Evolutionary conservation across 2,888 invertebrate genomes (phyloP).

Genomic region (Eupithecia dodoneata): DNA sequence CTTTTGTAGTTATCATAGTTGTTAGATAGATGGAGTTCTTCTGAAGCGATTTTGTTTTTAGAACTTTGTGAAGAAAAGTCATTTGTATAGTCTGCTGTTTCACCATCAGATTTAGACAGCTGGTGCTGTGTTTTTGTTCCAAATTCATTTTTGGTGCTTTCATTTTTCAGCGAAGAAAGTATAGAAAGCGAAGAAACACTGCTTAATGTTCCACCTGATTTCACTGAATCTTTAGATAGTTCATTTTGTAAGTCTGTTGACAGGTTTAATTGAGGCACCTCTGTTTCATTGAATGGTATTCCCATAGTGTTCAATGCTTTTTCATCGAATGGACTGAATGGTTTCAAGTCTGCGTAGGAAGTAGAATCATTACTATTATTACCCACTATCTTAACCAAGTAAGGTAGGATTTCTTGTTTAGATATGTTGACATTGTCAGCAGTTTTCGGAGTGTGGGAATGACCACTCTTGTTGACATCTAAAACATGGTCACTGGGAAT

Average conservation of each 20-base stretch:
- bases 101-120: conserved; percentile 61
- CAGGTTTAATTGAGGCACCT: conserved; percentile 46
- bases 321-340: conserved; percentile 64
- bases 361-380: conserved; percentile 76
- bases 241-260: conserved; percentile 42
- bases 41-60: conserved; percentile 51
- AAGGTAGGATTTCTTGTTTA: conserved; percentile 44
- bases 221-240: conserved; percentile 50
- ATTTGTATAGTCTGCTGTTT: conserved; percentile 70
- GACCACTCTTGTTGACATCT: conserved; percentile 47
- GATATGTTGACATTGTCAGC: conserved; percentile 9
- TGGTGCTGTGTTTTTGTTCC: conserved; percentile 51
- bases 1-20: conserved; percentile 50
- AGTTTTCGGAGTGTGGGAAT: conserved; percentile 27
- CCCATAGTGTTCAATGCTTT: conserved; percentile 67
- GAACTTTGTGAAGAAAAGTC: conserved; percentile 69
- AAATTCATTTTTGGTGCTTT: conserved; percentile 49
- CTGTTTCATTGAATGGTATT: conserved; percentile 48
- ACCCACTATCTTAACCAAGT: conserved; percentile 53
- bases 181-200: conserved; percentile 53
- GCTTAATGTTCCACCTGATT: conserved; percentile 55
- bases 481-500: conserved; percentile 71
- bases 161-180: conserved; percentile 46
- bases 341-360: conserved; percentile 74
- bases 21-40: conserved; percentile 37